phyloP scores from a whole-genome alignment of 2,888 invertebrate species.

The Kryphioiulus occultus region DNA sequence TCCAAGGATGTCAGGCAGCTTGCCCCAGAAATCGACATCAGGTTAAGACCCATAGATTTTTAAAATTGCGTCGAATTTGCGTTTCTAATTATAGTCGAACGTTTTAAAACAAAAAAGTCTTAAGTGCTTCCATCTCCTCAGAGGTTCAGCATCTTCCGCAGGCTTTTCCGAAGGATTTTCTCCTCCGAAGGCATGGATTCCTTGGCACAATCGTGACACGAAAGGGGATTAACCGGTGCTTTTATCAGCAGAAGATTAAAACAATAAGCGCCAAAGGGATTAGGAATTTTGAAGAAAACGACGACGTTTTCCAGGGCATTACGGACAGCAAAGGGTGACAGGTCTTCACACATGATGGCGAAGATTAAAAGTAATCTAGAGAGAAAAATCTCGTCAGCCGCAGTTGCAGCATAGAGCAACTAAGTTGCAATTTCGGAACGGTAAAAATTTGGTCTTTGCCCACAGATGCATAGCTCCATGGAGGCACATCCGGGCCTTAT shows the following conservation, averaged over 20 bases:
- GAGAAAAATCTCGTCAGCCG: not conserved
- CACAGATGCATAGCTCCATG: not conserved
- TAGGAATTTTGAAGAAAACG: not conserved
- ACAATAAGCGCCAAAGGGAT: slow-evolving; percentile 24
- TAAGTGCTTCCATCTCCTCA: too few relatives aligned
- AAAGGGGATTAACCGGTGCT: not conserved
- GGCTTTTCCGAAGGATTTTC: not conserved
- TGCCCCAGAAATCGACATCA: not conserved
- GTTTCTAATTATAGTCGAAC: not conserved
- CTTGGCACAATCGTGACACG: slow-evolving; percentile 13
- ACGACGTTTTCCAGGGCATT: not conserved
- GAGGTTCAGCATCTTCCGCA: not conserved
- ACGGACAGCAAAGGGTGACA: slow-evolving; percentile 30
- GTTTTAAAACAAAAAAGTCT: not conserved
- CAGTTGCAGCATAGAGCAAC: not conserved
- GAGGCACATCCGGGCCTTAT: not conserved
- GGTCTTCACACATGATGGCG: slow-evolving; percentile 26
- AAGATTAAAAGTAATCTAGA: slow-evolving; percentile 11
- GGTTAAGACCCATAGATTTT: not conserved
- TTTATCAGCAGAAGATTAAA: slow-evolving; percentile 20
- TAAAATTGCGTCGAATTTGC: not conserved
- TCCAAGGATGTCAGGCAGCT: too few relatives aligned
- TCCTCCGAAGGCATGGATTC: not conserved
- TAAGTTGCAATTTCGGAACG: not conserved
- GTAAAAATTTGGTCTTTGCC: not conserved